phyloP scores from a whole-genome alignment of 2,113 vertebrate species.

The Cromileptes altivelis region DNA sequence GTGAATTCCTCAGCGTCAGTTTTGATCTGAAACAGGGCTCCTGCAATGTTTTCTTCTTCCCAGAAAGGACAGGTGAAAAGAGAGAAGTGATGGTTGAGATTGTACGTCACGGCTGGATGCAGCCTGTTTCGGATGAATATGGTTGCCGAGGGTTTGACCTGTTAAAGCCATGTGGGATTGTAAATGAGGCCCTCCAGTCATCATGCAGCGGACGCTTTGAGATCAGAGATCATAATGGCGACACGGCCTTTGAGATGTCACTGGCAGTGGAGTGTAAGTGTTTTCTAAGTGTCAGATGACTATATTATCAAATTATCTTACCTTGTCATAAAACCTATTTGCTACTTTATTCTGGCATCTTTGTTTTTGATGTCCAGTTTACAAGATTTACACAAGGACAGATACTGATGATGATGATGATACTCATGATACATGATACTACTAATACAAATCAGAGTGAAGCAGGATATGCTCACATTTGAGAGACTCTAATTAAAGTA shows the following conservation, averaged over 20 bases:
- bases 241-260: not conserved
- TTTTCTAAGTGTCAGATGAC: not conserved
- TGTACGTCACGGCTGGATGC: not conserved
- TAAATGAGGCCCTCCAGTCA: fast-evolving
- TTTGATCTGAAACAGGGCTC: not conserved
- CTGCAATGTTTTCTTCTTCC: constrained; percentile 54
- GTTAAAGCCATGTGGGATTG: constrained; percentile 33
- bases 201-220: constrained; percentile 23
- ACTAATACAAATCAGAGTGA: not conserved
- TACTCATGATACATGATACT: too few species aligned
- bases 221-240: constrained; percentile 20
- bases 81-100: not conserved
- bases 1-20: fast-evolving
- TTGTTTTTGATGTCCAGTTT: not conserved
- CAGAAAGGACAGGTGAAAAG: fast-evolving
- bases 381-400: not conserved
- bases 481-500: not conserved
- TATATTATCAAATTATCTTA: not conserved
- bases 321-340: not conserved
- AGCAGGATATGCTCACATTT: not conserved
- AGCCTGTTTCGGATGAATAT: fast-evolving
- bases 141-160: not conserved
- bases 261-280: constrained; percentile 32
- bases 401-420: too few species aligned
- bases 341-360: not conserved